A percentile compares a stretch with the other conserved stretches of the same genome.
These are phyloP conservation scores for Sphecodes monilicornis DNA, from an alignment of 2,888 invertebrate species.

Conservation along the genomic window DNA sequence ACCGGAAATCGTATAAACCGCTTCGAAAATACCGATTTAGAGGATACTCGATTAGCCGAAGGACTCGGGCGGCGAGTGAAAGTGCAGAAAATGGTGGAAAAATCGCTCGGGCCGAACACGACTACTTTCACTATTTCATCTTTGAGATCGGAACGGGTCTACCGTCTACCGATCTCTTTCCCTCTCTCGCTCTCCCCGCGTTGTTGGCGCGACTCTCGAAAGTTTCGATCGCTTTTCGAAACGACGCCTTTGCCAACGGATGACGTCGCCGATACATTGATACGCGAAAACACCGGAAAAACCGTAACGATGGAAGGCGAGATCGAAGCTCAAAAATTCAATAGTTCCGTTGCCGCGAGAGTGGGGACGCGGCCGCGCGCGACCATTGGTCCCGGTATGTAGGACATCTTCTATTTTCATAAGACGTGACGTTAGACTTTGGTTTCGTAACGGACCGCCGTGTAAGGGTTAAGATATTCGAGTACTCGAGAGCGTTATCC, in stretches of 20 bases:
- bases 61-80: slow-evolving; percentile 41
- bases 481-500: slow-evolving; percentile 17
- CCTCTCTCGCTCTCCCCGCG: too few relatives aligned
- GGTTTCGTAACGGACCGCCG: slow-evolving; percentile 36
- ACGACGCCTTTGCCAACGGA: not conserved
- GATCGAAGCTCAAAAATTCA: not conserved
- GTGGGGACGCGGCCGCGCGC: not conserved
- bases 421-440: slow-evolving; percentile 17
- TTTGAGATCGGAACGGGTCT: slow-evolving; percentile 32
- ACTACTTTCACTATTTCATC: slow-evolving; percentile 62
- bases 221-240: not conserved
- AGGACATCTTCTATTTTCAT: slow-evolving; percentile 16
- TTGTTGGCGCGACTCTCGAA: not conserved
- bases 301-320: not conserved
- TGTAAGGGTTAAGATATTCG: slow-evolving; percentile 41
- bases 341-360: not conserved
- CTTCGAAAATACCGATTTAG: not conserved
- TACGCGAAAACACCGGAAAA: not conserved
- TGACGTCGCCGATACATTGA: not conserved
- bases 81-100: slow-evolving; percentile 56
- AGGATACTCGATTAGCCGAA: slow-evolving; percentile 21
- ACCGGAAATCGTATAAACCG: not conserved
- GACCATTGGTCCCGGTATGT: slow-evolving; percentile 6
- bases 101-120: slow-evolving; percentile 38
- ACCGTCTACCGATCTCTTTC: slow-evolving; percentile 5